Percentiles rank a stretch among this genome's conserved stretches.
Evolutionary conservation across 2,888 invertebrate species (phyloP).

Genomic region (Agrochola macilenta): DNA sequence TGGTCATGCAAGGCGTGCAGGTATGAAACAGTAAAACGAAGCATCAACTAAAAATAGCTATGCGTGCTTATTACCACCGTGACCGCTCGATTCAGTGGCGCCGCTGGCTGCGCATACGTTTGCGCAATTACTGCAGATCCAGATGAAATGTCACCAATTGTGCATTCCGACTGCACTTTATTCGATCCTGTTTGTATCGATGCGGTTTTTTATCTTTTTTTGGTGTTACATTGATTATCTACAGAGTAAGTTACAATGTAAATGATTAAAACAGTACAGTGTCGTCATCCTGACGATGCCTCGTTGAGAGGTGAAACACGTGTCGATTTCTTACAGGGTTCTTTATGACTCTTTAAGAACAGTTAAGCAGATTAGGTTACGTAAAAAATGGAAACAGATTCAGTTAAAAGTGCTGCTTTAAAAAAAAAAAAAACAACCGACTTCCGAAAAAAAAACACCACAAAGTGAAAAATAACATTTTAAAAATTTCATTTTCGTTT

Average conservation of each 20-base stretch:
- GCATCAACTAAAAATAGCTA: neutral
- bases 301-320: no score
- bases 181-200: slow-evolving; percentile 48
- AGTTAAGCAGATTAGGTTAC: no score
- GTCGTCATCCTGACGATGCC: no score
- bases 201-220: neutral
- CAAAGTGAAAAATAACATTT: no score
- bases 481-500: no score
- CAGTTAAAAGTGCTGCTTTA: neutral
- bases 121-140: slow-evolving; percentile 52
- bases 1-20: neutral
- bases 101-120: slow-evolving; percentile 36
- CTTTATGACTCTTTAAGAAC: no score
- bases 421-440: no score
- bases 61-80: slow-evolving; percentile 2
- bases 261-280: no score
- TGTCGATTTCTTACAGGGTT: no score
- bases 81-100: slow-evolving; percentile 25
- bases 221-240: slow-evolving; percentile 3
- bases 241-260: neutral
- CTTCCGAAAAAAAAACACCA: no score
- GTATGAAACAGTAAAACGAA: neutral
- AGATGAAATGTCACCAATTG: slow-evolving; percentile 55
- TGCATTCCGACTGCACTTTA: slow-evolving; percentile 62
- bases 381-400: neutral